These are phyloP conservation scores for Macrobrachium rosenbergii DNA, from an alignment of 1,140 invertebrate species.

Conservation along the genomic window DNA sequence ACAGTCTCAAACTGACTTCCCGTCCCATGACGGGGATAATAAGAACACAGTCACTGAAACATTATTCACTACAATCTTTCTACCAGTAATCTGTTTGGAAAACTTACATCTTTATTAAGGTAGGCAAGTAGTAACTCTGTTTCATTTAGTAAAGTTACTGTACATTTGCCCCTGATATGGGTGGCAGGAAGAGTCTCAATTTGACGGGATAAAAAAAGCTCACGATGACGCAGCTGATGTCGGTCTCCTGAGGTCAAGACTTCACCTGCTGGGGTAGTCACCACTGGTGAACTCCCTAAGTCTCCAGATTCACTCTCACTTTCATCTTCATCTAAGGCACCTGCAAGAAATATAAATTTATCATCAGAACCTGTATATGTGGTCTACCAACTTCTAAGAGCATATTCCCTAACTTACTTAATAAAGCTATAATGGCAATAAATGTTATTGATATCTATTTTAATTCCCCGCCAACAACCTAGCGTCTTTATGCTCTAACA, in stretches of 20 bases:
- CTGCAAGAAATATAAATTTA: constrained; percentile 68
- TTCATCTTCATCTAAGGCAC: constrained; percentile 76
- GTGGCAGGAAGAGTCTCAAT: constrained; percentile 98
- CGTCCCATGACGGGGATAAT: too few relatives aligned
- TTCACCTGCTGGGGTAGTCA: constrained; percentile 47
- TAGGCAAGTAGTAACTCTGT: constrained; percentile 96
- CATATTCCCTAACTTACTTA: not conserved
- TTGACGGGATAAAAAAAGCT: constrained; percentile 97
- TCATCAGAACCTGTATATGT: not conserved
- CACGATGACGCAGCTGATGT: constrained; percentile 96
- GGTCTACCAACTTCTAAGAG: not conserved
- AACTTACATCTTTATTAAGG: constrained; percentile 92
- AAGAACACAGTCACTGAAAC: too few relatives aligned
- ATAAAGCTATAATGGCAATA: too few relatives aligned
- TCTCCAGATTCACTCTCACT: constrained; percentile 67
- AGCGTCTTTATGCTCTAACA: too few relatives aligned
- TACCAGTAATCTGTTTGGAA: too few relatives aligned
- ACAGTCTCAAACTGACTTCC: too few relatives aligned
- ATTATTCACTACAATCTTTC: too few relatives aligned
- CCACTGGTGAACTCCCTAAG: constrained; percentile 73
- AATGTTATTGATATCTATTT: too few relatives aligned
- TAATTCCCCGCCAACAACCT: too few relatives aligned
- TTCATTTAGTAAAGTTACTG: constrained; percentile 97
- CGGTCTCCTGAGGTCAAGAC: constrained; percentile 81
- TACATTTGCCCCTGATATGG: constrained; percentile 98